Evolutionary conservation across 23 tunicate genomes (phyloP).

Genomic region (Clavelina lepadiformis): DNA sequence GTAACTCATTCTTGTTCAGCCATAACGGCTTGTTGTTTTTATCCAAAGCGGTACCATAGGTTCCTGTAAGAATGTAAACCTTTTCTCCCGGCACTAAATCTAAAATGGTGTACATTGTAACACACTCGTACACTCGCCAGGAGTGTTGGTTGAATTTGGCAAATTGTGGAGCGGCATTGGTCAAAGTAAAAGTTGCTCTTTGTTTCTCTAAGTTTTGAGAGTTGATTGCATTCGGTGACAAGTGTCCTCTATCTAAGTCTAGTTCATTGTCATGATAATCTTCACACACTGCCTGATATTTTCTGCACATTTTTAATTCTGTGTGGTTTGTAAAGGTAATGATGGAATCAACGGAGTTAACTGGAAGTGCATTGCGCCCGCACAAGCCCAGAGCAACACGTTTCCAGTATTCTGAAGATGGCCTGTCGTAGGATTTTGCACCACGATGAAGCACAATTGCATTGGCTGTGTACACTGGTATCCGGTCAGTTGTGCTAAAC

Average conservation of each 20-base stretch:
- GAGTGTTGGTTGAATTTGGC: slow-evolving; percentile 59
- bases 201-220: slow-evolving; percentile 53
- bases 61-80: slow-evolving; percentile 86
- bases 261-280: slow-evolving; percentile 70
- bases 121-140: slow-evolving; percentile 88
- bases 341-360: slow-evolving; percentile 27
- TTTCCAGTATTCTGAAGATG: slow-evolving; percentile 39
- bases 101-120: slow-evolving; percentile 49
- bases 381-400: slow-evolving; percentile 60
- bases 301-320: slow-evolving; percentile 32
- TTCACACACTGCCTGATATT: slow-evolving; percentile 51
- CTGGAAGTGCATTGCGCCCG: slow-evolving; percentile 13
- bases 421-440: slow-evolving; percentile 38
- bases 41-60: slow-evolving; percentile 65
- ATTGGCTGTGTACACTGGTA: slow-evolving; percentile 82
- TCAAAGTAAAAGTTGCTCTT: slow-evolving; percentile 76
- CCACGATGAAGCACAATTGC: slow-evolving; percentile 17
- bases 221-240: slow-evolving; percentile 86
- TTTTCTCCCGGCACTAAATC: slow-evolving; percentile 53
- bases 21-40: slow-evolving; percentile 48
- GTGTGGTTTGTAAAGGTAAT: slow-evolving; percentile 25
- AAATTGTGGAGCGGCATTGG: slow-evolving; percentile 98
- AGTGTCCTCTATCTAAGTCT: slow-evolving; percentile 79
- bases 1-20: slow-evolving; percentile 27
- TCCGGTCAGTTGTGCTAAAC: slow-evolving; percentile 40